Evolutionary conservation across 2,888 invertebrate genomes (phyloP).

Genomic region (Epiblema foenella): DNA sequence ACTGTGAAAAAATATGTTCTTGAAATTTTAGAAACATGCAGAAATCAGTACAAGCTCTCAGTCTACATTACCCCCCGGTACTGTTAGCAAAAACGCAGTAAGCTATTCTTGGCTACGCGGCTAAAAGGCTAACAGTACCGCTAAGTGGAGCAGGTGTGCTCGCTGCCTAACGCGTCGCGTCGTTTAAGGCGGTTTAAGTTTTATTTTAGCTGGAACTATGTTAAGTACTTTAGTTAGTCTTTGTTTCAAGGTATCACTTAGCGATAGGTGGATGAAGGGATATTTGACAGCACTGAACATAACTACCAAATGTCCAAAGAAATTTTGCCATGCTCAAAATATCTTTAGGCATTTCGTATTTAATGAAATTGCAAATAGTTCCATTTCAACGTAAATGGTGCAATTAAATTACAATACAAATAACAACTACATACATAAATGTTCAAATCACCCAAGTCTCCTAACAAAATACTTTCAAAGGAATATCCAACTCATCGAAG

Average conservation of each 20-base stretch:
- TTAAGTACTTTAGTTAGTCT: background rate
- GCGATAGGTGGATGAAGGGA: background rate
- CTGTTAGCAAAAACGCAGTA: conserved; percentile 28
- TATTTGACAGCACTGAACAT: too few species aligned
- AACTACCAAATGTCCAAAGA: too few species aligned
- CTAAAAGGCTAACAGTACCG: conserved; percentile 28
- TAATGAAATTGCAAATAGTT: too few species aligned
- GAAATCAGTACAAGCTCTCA: conserved; percentile 3
- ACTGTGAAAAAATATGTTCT: too few species aligned
- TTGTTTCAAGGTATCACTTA: background rate
- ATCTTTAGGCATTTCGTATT: too few species aligned
- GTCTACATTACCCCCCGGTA: conserved; percentile 9
- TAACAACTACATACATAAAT: too few species aligned
- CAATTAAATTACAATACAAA: too few species aligned
- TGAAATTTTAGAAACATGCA: too few species aligned
- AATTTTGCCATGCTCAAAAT: too few species aligned
- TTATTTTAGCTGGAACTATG: conserved; percentile 12
- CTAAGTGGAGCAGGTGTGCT: conserved; percentile 33
- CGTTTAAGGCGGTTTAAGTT: conserved; percentile 3
- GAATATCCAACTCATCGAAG: conserved; percentile 7
- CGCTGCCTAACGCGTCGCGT: conserved; percentile 9
- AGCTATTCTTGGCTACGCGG: conserved; percentile 19
- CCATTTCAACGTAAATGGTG: too few species aligned
- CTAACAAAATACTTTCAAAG: background rate
- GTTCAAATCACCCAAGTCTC: too few species aligned